Evolutionary conservation across 2,888 invertebrate species (phyloP).

Genomic region (Protophormia terraenovae): DNA sequence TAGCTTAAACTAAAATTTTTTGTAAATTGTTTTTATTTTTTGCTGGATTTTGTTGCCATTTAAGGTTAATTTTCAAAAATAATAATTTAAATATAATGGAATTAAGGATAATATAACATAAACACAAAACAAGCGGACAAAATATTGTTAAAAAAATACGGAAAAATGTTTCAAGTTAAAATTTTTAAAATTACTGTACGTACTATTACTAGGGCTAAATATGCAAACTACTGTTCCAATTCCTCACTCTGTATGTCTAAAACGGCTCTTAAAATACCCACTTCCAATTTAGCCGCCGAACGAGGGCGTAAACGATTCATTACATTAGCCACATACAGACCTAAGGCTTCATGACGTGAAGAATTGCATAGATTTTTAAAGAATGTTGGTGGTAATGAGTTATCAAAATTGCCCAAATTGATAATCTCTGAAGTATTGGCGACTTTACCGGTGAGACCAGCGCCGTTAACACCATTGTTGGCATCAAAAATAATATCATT

Average conservation of each 20-base stretch:
- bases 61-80: slow-evolving; percentile 23
- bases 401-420: slow-evolving; percentile 79
- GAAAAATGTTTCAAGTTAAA: slow-evolving; percentile 41
- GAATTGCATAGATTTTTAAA: slow-evolving; percentile 80
- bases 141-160: no score
- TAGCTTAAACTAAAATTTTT: slow-evolving; percentile 62
- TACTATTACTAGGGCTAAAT: slow-evolving; percentile 40
- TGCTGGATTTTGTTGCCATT: background rate
- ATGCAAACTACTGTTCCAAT: slow-evolving; percentile 73
- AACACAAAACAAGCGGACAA: slow-evolving; percentile 16
- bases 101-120: slow-evolving; percentile 23
- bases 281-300: slow-evolving; percentile 77
- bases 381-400: slow-evolving; percentile 79
- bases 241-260: slow-evolving; percentile 79
- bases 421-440: slow-evolving; percentile 72
- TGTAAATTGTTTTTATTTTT: slow-evolving; percentile 21
- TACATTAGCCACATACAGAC: slow-evolving; percentile 79
- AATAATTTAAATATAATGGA: slow-evolving; percentile 13
- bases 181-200: slow-evolving; percentile 52
- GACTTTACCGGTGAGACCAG: slow-evolving; percentile 47
- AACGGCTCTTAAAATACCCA: slow-evolving; percentile 79
- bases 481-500: slow-evolving; percentile 79
- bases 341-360: slow-evolving; percentile 78
- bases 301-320: slow-evolving; percentile 78
- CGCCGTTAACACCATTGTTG: slow-evolving; percentile 62